phyloP scores from a whole-genome alignment of 2,113 vertebrate genomes.

The Ophthalmolycus amberensis region DNA sequence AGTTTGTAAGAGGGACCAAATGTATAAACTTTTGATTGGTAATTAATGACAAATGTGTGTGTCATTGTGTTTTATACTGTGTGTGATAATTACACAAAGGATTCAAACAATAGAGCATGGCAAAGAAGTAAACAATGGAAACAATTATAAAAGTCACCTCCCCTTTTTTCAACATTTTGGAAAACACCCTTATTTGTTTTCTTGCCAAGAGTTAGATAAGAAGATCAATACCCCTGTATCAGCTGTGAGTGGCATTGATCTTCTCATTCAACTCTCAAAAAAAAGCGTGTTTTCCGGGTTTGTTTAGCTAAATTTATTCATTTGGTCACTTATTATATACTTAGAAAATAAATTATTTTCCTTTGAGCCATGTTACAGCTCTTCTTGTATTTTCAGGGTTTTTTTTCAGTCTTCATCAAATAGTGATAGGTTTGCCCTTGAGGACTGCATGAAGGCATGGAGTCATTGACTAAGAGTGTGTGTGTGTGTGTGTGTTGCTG shows the following conservation, averaged over 20 bases:
- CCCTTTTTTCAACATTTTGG: neutral
- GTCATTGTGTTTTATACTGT: neutral
- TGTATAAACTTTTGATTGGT: neutral
- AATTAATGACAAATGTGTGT: neutral
- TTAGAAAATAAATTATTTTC: neutral
- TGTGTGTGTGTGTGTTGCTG: slow-evolving; percentile 23
- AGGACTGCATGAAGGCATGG: neutral
- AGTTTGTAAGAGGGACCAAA: neutral
- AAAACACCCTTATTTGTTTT: neutral
- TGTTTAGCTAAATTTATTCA: neutral
- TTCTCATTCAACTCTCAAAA: neutral
- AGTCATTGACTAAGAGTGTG: neutral
- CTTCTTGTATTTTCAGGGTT: neutral
- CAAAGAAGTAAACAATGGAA: neutral
- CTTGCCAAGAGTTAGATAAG: too few relatives aligned
- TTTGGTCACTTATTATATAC: neutral
- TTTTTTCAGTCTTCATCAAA: slow-evolving; percentile 20
- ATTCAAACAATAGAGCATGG: neutral
- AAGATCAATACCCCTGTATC: neutral
- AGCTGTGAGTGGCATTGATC: neutral
- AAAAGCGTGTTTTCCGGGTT: neutral
- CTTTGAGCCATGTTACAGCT: neutral
- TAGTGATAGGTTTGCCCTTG: slow-evolving; percentile 32
- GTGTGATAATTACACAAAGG: neutral
- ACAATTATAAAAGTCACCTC: neutral